Percentiles rank a stretch among this genome's conserved stretches.
Evolutionary conservation across 2,113 vertebrate genomes (phyloP).

Genomic region (Rhagologus leucostigma): DNA sequence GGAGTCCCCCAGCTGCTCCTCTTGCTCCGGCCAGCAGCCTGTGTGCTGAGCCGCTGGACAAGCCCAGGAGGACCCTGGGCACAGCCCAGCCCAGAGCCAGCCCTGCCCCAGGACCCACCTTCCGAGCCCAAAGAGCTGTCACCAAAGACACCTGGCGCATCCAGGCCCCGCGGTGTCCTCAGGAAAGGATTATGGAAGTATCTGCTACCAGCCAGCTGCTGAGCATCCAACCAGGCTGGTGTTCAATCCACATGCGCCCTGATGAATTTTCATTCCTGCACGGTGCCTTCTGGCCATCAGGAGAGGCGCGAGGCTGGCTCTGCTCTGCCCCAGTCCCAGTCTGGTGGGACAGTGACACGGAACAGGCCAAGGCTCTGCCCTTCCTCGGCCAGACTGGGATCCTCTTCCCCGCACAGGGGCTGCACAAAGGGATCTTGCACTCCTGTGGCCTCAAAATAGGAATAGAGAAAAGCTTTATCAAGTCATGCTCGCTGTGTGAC

Average conservation of each 20-base stretch:
- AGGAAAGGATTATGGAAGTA: not conserved
- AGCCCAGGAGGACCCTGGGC: not conserved
- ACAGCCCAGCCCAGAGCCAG: not conserved
- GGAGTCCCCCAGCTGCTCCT: not conserved
- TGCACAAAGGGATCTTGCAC: accelerated
- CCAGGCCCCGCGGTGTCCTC: accelerated
- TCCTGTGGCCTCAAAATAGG: accelerated
- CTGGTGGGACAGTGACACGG: not conserved
- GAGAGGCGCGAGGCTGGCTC: not conserved
- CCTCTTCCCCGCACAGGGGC: accelerated
- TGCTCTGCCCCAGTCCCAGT: not conserved
- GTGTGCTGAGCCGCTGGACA: not conserved
- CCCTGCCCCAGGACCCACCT: not conserved
- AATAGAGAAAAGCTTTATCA: accelerated
- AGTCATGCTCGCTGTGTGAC: accelerated
- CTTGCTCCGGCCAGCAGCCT: not conserved
- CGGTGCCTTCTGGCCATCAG: not conserved
- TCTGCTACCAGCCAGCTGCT: not conserved
- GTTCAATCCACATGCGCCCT: not conserved
- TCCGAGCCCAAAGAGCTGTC: not conserved
- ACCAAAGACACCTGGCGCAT: not conserved
- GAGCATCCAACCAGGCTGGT: not conserved
- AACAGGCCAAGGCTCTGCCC: not conserved
- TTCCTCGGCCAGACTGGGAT: not conserved
- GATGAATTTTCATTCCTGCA: not conserved